Conservation (phyloP, 2,113 vertebrate species). For the Oriolus oriolus region DNA sequence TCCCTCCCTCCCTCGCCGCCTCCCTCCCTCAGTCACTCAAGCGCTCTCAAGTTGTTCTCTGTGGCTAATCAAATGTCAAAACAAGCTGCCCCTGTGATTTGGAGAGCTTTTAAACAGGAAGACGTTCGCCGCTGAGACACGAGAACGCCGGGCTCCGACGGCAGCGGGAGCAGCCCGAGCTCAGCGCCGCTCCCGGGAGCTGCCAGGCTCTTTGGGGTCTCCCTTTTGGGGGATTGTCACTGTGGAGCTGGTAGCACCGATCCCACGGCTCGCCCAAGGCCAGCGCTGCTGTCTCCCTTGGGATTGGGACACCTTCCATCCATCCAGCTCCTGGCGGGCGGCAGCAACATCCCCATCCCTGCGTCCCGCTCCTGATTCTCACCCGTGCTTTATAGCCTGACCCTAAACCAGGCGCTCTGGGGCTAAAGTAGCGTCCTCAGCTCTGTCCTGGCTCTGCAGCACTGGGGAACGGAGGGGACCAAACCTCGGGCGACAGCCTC, state of each 20-base stretch:
- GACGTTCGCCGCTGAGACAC: neutral
- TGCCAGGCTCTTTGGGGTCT: neutral
- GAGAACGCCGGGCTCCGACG: neutral
- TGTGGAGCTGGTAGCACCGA: rapidly evolving
- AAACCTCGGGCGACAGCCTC: neutral
- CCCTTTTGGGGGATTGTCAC: neutral
- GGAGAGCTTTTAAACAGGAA: conserved; percentile 55
- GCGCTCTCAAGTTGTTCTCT: conserved; percentile 55
- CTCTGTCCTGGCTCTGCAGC: neutral
- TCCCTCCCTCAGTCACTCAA: neutral
- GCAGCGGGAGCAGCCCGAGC: neutral
- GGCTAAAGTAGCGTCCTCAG: neutral
- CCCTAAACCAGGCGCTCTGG: rapidly evolving
- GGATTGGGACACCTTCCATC: neutral
- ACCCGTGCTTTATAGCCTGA: rapidly evolving
- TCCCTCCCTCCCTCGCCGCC: neutral
- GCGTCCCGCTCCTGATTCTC: rapidly evolving
- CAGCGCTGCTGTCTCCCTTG: rapidly evolving
- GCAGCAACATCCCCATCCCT: rapidly evolving
- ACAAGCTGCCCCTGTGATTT: conserved; percentile 38
- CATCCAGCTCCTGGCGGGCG: neutral
- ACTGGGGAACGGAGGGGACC: rapidly evolving
- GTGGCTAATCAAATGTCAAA: conserved; percentile 69
- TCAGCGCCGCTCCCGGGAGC: neutral
- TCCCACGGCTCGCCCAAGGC: neutral